Evolutionary conservation across 2,797 vertebrate species (phyloP).

Genomic region (Champsocephalus esox): DNA sequence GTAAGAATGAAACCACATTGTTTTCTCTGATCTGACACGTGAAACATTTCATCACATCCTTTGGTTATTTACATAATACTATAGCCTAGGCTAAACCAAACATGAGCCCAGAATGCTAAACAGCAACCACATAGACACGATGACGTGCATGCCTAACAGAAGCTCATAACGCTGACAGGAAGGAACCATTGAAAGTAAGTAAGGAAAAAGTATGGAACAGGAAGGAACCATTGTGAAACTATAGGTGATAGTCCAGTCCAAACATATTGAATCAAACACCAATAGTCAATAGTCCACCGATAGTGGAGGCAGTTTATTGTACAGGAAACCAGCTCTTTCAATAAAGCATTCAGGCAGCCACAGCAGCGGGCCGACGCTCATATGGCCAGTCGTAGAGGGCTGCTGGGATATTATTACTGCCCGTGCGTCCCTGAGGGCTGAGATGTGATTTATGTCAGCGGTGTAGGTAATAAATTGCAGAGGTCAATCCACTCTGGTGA

Average conservation of each 20-base stretch:
- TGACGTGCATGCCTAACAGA: not conserved
- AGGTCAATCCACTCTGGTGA: conserved; percentile 72
- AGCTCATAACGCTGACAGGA: not conserved
- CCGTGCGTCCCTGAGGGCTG: conserved; percentile 56
- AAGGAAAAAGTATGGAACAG: not conserved
- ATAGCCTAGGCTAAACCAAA: not conserved
- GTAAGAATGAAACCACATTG: not conserved
- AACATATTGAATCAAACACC: conserved; percentile 26
- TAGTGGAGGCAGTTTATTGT: conserved; percentile 26
- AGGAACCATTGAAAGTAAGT: conserved; percentile 4
- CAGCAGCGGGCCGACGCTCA: conserved; percentile 27
- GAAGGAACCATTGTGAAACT: not conserved
- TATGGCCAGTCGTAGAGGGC: conserved; percentile 18
- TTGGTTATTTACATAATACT: no score
- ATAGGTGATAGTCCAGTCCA: not conserved
- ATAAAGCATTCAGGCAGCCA: conserved; percentile 40
- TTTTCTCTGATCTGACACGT: no score
- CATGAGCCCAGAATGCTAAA: no score
- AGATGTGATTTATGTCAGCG: conserved; percentile 64
- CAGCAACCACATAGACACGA: not conserved
- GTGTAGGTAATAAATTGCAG: conserved; percentile 71
- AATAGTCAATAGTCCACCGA: not conserved
- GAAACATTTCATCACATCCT: no score
- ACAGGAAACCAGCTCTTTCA: conserved; percentile 42
- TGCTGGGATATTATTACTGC: conserved; percentile 61